Percentiles rank a stretch among this genome's conserved stretches.
These are phyloP conservation scores for Ancistrus triradiatus DNA, from an alignment of 2,113 vertebrate genomes.

Conservation along the genomic window DNA sequence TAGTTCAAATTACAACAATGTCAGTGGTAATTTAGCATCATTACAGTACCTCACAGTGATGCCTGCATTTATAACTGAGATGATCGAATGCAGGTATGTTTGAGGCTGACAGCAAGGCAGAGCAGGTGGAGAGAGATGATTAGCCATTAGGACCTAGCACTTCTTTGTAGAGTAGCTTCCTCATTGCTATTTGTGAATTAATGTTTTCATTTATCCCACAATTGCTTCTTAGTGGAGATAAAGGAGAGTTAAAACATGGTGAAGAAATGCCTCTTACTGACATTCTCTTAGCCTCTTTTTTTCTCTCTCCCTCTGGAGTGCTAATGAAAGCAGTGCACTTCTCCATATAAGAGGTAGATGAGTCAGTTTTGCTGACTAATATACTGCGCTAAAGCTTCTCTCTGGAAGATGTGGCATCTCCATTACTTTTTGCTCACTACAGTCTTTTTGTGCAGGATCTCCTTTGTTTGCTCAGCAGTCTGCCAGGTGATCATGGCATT, in stretches of 20 bases:
- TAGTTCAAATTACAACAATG: slow-evolving; percentile 29
- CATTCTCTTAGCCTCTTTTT: neutral
- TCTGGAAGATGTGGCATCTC: slow-evolving; percentile 3
- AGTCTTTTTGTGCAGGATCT: slow-evolving; percentile 5
- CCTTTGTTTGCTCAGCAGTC: slow-evolving; percentile 26
- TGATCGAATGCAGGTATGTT: slow-evolving; percentile 20
- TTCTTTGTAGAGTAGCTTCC: neutral
- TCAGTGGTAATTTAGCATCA: slow-evolving; percentile 32
- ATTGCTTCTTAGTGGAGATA: neutral
- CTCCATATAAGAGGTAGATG: slow-evolving; percentile 31
- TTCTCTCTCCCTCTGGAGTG: slow-evolving; percentile 2
- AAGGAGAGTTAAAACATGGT: neutral
- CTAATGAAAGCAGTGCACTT: slow-evolving; percentile 45
- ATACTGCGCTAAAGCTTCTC: slow-evolving; percentile 51
- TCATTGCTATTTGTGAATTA: neutral
- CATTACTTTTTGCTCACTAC: slow-evolving; percentile 9
- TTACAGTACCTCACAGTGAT: slow-evolving; percentile 21
- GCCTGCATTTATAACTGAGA: slow-evolving; percentile 35
- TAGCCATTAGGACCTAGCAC: slow-evolving; percentile 11
- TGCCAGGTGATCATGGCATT: slow-evolving; percentile 3
- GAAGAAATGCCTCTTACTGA: neutral
- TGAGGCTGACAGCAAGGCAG: neutral
- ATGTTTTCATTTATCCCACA: slow-evolving; percentile 9
- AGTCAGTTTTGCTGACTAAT: slow-evolving; percentile 46
- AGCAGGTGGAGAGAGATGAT: neutral